Conservation (phyloP, 2,797 vertebrate genomes). For the Astyanax mexicanus region DNA sequence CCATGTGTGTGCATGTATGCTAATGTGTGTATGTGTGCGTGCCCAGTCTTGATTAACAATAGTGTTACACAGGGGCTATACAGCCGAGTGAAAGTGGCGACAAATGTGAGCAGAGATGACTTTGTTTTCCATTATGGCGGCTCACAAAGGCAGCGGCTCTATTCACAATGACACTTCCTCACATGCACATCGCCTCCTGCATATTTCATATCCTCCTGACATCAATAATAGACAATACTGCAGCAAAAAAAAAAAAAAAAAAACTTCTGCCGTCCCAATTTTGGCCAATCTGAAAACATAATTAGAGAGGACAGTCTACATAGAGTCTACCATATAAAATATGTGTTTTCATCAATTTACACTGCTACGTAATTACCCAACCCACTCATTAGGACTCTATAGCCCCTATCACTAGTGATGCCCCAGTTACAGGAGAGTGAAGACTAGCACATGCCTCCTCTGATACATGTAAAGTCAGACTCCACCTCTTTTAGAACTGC, state of each 20-base stretch:
- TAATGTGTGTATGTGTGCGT: too few relatives aligned
- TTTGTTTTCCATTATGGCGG: conserved; percentile 54
- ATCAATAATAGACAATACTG: conserved; percentile 55
- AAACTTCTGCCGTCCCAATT: conserved; percentile 51
- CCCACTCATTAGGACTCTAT: too few relatives aligned
- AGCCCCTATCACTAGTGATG: too few relatives aligned
- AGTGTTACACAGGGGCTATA: conserved; percentile 35
- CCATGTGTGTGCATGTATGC: conserved; percentile 32
- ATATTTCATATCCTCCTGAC: conserved; percentile 55
- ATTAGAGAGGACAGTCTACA: conserved; percentile 21
- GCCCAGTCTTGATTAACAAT: conserved; percentile 45
- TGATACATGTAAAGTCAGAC: too few relatives aligned
- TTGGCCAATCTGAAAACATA: conserved; percentile 38
- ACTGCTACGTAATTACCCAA: too few relatives aligned
- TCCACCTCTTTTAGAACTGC: too few relatives aligned
- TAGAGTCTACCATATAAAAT: conserved; percentile 15
- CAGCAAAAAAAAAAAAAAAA: conserved; percentile 31
- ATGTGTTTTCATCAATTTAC: too few relatives aligned
- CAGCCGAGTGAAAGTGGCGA: conserved; percentile 45
- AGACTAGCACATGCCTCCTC: too few relatives aligned
- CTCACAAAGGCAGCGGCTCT: conserved; percentile 43
- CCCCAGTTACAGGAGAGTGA: too few relatives aligned
- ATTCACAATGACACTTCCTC: conserved; percentile 39
- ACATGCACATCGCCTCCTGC: conserved; percentile 40
- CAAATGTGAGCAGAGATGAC: conserved; percentile 39